Evolutionary conservation across 2,797 vertebrate genomes (phyloP).

Genomic region (Epinephelus coioides): DNA sequence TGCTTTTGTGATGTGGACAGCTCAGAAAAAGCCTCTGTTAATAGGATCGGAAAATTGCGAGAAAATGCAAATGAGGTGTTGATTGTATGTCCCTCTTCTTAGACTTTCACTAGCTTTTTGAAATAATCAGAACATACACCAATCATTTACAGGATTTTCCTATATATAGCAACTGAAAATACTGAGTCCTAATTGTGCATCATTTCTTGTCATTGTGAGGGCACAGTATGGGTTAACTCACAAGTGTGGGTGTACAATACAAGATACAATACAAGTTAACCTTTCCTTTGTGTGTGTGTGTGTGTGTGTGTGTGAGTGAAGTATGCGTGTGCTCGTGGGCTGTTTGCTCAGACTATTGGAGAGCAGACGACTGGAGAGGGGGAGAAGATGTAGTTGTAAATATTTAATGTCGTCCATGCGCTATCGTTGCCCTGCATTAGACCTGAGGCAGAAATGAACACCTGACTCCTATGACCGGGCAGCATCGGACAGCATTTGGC

Average conservation of each 20-base stretch:
- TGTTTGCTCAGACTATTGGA: constrained; percentile 65
- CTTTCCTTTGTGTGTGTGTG: constrained; percentile 34
- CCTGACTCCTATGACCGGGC: constrained; percentile 60
- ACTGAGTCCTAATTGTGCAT: constrained; percentile 11
- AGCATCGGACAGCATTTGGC: constrained; percentile 36
- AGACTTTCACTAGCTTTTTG: background rate
- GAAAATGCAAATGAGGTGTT: constrained; percentile 35
- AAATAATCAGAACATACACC: background rate
- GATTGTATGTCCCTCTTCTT: background rate
- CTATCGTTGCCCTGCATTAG: constrained; percentile 71
- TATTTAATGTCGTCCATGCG: constrained; percentile 79
- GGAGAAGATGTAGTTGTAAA: constrained; percentile 80
- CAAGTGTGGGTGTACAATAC: background rate
- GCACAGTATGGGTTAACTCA: background rate
- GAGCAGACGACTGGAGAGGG: constrained; percentile 47
- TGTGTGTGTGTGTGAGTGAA: constrained; percentile 8
- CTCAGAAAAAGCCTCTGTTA: background rate
- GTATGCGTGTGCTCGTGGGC: constrained; percentile 14
- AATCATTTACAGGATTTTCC: background rate
- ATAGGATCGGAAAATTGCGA: background rate
- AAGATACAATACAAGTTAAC: constrained; percentile 13
- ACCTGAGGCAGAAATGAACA: constrained; percentile 66
- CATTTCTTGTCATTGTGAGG: background rate
- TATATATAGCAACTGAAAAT: constrained; percentile 8
- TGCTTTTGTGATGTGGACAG: constrained; percentile 11